Percentiles rank a stretch among this genome's conserved stretches.
Conservation (phyloP, 2,888 invertebrate species). For the Arenicola marina region DNA sequence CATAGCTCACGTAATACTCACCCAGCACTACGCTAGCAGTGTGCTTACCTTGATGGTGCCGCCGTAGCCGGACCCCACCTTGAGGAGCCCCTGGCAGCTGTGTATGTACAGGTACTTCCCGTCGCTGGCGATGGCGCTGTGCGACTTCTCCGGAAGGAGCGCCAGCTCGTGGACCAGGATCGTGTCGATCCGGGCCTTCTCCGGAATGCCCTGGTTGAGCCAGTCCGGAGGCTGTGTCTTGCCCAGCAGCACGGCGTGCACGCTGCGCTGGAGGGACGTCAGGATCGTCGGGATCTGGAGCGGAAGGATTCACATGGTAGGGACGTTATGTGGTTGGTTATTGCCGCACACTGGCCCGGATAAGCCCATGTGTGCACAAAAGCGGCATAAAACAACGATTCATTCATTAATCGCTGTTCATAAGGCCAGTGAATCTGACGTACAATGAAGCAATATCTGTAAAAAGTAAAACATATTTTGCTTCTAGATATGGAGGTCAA, state of each 20-base stretch:
- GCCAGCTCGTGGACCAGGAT: constrained; percentile 4
- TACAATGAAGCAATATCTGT: no score
- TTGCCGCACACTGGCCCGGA: no score
- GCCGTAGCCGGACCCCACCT: constrained; percentile 93
- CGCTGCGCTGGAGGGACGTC: constrained; percentile 83
- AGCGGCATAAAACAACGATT: no score
- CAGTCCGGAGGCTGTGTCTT: constrained; percentile 84
- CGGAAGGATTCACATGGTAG: no score
- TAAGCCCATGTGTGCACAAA: no score
- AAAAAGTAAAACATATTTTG: no score
- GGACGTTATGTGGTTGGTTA: no score
- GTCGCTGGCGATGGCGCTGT: constrained; percentile 75
- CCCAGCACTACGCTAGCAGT: no score
- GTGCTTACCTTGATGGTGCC: constrained; percentile 75
- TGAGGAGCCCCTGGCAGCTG: constrained; percentile 75
- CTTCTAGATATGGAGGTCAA: no score
- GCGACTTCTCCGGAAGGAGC: not conserved
- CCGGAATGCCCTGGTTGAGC: constrained; percentile 85
- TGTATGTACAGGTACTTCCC: constrained; percentile 88
- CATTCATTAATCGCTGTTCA: no score
- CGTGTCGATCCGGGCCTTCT: constrained; percentile 39
- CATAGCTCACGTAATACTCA: no score
- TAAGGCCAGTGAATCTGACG: no score
- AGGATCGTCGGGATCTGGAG: constrained; percentile 75
- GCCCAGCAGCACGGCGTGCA: constrained; percentile 85